These are phyloP conservation scores for Dufourea novaeangliae DNA, from an alignment of 1,140 invertebrate species.

Conservation along the genomic window DNA sequence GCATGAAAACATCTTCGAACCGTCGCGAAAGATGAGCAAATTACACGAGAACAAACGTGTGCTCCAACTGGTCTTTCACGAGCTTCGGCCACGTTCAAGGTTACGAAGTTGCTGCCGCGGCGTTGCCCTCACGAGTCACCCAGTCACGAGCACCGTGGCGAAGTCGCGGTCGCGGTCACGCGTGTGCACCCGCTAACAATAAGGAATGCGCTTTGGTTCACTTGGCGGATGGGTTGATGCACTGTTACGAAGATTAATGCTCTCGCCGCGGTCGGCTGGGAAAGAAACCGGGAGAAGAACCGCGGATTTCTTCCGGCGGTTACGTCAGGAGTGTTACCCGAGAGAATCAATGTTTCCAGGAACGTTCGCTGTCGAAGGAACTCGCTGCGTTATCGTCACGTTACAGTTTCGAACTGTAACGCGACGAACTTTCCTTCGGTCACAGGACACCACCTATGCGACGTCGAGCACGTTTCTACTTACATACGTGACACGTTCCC, in stretches of 20 bases:
- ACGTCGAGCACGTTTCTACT: neutral
- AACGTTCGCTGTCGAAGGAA: neutral
- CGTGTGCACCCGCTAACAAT: constrained; percentile 62
- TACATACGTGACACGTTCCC: neutral
- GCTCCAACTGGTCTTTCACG: too few species aligned
- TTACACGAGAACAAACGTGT: too few species aligned
- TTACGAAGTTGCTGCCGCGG: too few species aligned
- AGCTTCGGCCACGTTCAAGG: too few species aligned
- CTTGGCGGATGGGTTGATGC: constrained; percentile 59
- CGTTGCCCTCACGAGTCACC: too few species aligned
- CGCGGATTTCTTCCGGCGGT: constrained; percentile 55
- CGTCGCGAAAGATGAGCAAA: neutral
- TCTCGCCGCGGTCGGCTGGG: constrained; percentile 38
- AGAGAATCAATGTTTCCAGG: constrained; percentile 39
- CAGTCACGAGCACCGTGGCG: neutral
- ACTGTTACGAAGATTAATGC: constrained; percentile 72
- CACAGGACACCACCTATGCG: too few species aligned
- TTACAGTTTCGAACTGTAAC: neutral
- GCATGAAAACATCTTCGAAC: neutral
- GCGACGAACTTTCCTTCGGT: neutral
- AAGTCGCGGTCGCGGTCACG: neutral
- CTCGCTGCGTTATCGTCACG: neutral
- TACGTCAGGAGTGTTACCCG: constrained; percentile 11
- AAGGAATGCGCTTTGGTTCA: constrained; percentile 64
- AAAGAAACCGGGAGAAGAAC: constrained; percentile 53